Evolutionary conservation across 64 coral and sea anemone species (phyloP).

Genomic region (Montipora efflorescens): DNA sequence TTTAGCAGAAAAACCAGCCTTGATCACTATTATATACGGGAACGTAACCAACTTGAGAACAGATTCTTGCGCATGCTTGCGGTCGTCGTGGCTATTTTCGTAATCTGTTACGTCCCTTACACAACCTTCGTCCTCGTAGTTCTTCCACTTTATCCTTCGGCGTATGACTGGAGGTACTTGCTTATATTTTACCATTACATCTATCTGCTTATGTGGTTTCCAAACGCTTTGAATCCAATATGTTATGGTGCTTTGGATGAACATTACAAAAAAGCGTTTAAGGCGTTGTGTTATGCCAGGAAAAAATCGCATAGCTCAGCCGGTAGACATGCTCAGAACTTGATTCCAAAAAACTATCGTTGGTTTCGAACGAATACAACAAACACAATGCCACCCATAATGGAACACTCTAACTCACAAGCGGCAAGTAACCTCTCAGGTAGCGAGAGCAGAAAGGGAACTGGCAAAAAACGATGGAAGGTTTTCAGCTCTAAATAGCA

Average conservation of each 20-base stretch:
- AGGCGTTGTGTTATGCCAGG: neutral
- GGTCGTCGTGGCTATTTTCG: conserved; percentile 63
- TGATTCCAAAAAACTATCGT: neutral
- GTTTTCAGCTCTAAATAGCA: neutral
- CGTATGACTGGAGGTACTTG: conserved; percentile 27
- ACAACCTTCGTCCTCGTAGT: conserved; percentile 48
- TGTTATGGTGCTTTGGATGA: conserved; percentile 70
- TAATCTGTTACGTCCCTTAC: conserved; percentile 64
- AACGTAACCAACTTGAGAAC: conserved; percentile 63
- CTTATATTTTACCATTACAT: conserved; percentile 53
- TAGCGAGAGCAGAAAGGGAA: neutral
- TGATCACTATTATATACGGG: conserved; percentile 2
- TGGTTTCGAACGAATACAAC: neutral
- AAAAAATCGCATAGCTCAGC: neutral
- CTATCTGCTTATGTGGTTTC: conserved; percentile 76
- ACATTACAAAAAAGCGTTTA: conserved; percentile 53
- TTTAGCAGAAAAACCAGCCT: neutral
- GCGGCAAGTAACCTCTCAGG: neutral
- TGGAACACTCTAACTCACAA: neutral
- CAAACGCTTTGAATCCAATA: conserved; percentile 76
- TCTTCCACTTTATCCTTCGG: neutral
- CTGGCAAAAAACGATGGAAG: neutral
- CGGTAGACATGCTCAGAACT: neutral
- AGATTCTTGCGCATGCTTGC: conserved; percentile 68
- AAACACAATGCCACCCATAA: neutral